These are phyloP conservation scores for Acrobasis repandana DNA, from an alignment of 2,888 invertebrate genomes.

Conservation along the genomic window DNA sequence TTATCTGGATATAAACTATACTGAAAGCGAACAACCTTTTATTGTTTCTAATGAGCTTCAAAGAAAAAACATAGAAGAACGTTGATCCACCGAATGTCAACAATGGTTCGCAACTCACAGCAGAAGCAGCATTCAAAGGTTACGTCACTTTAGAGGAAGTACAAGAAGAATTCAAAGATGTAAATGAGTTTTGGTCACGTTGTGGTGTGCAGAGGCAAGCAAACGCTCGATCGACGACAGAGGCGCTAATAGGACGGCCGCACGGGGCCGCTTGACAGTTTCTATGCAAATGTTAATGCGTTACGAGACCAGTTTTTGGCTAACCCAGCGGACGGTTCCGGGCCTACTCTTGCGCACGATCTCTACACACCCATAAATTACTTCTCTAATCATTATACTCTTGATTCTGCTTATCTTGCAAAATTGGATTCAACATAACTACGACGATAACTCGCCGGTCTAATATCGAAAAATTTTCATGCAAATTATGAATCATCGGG, in stretches of 20 bases:
- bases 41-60: no score
- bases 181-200: constrained; percentile 7
- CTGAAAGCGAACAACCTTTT: no score
- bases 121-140: background rate
- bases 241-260: constrained; percentile 66
- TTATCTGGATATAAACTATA: no score
- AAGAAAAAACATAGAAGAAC: no score
- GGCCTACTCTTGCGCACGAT: constrained; percentile 65
- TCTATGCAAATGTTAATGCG: constrained; percentile 81
- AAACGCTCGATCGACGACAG: constrained; percentile 48
- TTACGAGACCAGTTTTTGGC: constrained; percentile 77
- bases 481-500: constrained; percentile 51
- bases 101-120: background rate
- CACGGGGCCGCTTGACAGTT: constrained; percentile 77
- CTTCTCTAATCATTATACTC: constrained; percentile 44
- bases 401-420: constrained; percentile 41
- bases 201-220: constrained; percentile 35
- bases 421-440: constrained; percentile 53
- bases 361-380: constrained; percentile 68
- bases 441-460: constrained; percentile 17
- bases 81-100: no score
- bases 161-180: background rate
- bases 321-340: constrained; percentile 69
- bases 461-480: constrained; percentile 27
- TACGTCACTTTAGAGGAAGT: background rate